These are phyloP conservation scores for Scomberomorus guttatus DNA, from an alignment of 2,797 vertebrate genomes.

Conservation along the genomic window DNA sequence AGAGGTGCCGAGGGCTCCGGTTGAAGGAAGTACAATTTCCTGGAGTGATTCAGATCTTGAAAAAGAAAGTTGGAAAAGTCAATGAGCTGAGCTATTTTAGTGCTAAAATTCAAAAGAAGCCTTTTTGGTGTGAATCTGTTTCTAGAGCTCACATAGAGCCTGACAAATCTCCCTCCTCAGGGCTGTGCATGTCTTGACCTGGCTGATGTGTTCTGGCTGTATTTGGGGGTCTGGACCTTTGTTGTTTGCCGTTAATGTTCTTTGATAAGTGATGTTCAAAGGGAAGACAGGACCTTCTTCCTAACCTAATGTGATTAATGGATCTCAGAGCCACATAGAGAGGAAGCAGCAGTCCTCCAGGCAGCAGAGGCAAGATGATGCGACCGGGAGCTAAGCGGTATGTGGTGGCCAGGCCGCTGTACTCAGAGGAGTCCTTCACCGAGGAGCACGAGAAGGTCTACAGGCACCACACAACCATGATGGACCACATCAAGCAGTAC, in stretches of 20 bases:
- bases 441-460: conserved; percentile 88
- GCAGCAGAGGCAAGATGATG: conserved; percentile 79
- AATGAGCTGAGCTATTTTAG: conserved; percentile 5
- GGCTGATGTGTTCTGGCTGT: conserved; percentile 40
- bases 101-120: background rate
- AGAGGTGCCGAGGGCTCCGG: background rate
- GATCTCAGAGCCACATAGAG: conserved; percentile 60
- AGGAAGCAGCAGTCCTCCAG: conserved; percentile 38
- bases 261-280: conserved; percentile 75
- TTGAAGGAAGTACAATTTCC: conserved; percentile 2
- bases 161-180: conserved; percentile 6
- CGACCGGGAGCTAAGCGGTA: conserved; percentile 88
- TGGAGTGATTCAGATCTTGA: background rate
- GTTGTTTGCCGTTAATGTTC: conserved; percentile 60
- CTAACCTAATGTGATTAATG: conserved; percentile 68
- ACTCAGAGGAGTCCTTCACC: conserved; percentile 90
- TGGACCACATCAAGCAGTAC: conserved; percentile 87
- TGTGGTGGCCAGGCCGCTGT: conserved; percentile 89
- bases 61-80: background rate
- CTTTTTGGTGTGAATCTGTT: conserved; percentile 12
- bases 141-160: conserved; percentile 23
- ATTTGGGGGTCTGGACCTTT: conserved; percentile 59
- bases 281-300: conserved; percentile 43
- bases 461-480: conserved; percentile 87
- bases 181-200: conserved; percentile 37